Evolutionary conservation across 2,797 vertebrate genomes (phyloP), one percentile per base, ranked within the genome.

Genomic region (Mionectes olivaceus): DNA sequence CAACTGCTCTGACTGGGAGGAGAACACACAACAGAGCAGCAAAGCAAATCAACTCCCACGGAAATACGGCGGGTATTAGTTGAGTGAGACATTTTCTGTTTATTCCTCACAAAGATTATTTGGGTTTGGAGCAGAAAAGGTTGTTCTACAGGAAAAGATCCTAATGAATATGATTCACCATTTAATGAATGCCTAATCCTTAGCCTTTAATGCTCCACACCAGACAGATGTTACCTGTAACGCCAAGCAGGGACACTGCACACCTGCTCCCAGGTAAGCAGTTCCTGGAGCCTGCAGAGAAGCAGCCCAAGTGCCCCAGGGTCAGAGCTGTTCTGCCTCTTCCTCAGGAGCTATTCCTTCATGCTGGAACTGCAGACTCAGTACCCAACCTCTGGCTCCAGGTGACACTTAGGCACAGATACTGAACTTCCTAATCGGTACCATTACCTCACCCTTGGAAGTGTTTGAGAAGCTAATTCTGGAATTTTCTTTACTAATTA

Each of bases 81-180:
- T 67, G 43, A 87, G 18, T 24, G 75, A 84, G 63, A 69, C 43
- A 88, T 67, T 90, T 92, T 86, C 84, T 88, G 44, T 91, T 92
- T 90, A 82, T 94, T 93, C 74, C 69, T 88, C 69, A 53, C 5
- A 92, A 63, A 67, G 27, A 81, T 67, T 95, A 83, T 90, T 88
- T 95, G 83, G 56, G 87, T 88, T 94, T 88, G 57, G 53, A 83
- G 83, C 52, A 85, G 79, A 91, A 49, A 81, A 65, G 16, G 57
- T 23, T 91, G 61, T 30, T 93, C 57, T 87, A 64, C 39, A 75
- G 73, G 83, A 74, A 82, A 8, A 92, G 50, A 67, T 43, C 39
- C 37, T 92, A 86, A 96, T 90, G 85, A 90, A 86, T 76, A 78
- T 94, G 85, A 94, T 88, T 96, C 79, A 93, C 93, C 88, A 70